Conservation (phyloP, 2,113 vertebrate species). For the Pseudopodoces humilis region DNA sequence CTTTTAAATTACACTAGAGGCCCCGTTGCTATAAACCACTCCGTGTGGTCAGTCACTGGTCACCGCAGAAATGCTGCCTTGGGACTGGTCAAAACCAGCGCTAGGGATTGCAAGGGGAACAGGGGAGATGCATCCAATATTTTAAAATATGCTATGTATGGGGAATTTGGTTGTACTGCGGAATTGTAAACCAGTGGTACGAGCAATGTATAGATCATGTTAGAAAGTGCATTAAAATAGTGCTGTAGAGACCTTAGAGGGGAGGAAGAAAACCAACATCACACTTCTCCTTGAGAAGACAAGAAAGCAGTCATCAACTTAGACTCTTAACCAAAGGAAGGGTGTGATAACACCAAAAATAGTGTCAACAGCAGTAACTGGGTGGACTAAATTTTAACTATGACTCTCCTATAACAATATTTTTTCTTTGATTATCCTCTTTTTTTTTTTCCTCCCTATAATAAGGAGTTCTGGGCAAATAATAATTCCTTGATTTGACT, state of each 20-base stretch:
- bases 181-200: not conserved
- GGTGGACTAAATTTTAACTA: not conserved
- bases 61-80: not conserved
- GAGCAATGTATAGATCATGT: not conserved
- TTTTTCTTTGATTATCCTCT: not conserved
- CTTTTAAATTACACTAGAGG: not conserved
- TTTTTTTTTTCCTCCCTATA: not conserved
- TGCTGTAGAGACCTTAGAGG: not conserved
- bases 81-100: not conserved
- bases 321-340: not conserved
- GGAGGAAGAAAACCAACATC: not conserved
- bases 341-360: not conserved
- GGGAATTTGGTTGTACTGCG: not conserved
- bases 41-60: not conserved
- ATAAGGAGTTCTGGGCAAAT: not conserved
- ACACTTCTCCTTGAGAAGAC: not conserved
- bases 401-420: not conserved
- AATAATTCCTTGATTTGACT: not conserved
- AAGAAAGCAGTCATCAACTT: not conserved
- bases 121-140: not conserved
- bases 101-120: not conserved
- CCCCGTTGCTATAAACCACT: not conserved
- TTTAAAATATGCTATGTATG: not conserved
- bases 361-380: not conserved
- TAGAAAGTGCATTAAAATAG: not conserved